phyloP scores from a whole-genome alignment of 1,140 invertebrate species.

The Conus betulinus region DNA sequence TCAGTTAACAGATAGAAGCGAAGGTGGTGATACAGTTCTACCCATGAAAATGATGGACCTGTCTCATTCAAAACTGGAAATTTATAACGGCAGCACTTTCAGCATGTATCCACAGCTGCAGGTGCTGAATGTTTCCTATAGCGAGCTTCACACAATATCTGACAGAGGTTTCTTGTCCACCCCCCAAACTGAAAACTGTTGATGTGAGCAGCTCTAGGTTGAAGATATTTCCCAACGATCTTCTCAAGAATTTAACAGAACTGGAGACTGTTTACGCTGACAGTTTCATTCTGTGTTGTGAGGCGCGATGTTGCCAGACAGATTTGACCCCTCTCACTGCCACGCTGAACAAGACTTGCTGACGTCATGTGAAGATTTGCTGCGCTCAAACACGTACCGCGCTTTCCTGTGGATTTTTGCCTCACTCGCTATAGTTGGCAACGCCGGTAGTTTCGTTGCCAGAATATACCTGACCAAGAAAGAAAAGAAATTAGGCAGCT shows the following conservation, averaged over 20 bases:
- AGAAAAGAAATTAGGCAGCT: slow-evolving; percentile 24
- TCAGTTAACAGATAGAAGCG: not conserved
- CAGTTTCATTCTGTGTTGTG: slow-evolving; percentile 28
- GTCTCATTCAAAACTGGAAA: not conserved
- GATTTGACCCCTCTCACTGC: slow-evolving; percentile 16
- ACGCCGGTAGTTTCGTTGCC: slow-evolving; percentile 40
- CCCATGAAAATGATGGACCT: not conserved
- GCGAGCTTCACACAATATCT: not conserved
- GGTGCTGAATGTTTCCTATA: not conserved
- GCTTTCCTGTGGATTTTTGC: slow-evolving; percentile 55
- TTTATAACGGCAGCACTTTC: not conserved
- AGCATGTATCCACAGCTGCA: not conserved
- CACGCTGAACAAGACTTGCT: slow-evolving; percentile 38
- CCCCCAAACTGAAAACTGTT: not conserved
- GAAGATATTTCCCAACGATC: not conserved
- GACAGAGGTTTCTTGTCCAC: not conserved
- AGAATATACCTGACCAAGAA: slow-evolving; percentile 31
- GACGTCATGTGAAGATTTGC: slow-evolving; percentile 55
- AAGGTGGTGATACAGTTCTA: not conserved
- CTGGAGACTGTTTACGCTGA: slow-evolving; percentile 16
- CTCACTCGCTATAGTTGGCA: slow-evolving; percentile 48
- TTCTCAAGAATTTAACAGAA: not conserved
- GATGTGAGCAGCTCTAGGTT: not conserved
- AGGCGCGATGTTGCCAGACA: slow-evolving; percentile 1
- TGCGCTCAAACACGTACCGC: slow-evolving; percentile 39